Base-by-base conservation (phyloP, 2,888 invertebrate species). In the Hoplodrina blanda region DNA sequence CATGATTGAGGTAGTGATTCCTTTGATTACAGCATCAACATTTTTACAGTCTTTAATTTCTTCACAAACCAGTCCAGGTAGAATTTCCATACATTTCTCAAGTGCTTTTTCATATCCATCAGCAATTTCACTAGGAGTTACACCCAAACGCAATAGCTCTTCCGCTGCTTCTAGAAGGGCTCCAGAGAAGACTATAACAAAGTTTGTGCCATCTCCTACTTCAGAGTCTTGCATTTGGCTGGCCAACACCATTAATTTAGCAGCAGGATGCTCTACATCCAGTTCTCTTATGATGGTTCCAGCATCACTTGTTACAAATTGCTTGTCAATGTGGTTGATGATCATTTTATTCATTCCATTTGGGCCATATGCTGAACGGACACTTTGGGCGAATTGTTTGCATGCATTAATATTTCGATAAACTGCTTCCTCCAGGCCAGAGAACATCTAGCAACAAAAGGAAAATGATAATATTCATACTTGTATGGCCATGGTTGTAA, bases 281-380 rank as follows among this genome's bases (percentile, higher is more conserved):
- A 99, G 94, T 92, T 99, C 99, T 79, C 98, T 97, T 85, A 99
- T 98, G 77, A 99, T 99, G 0, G 99, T 99, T 0, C 99, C 99
- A 30, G 99, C 99, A 96, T 99, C 99, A 92, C 99, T 99, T 1
- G 99, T 99, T 5, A 99, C 98, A 96, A 99, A 99, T 85, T 99
- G 97, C 91, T 99, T 99, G 89, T 99, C 99, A 83, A 99, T 97
- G 91, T 99, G 99, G 95, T 99, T 99, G 73, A 99, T 99, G 30
- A 99, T 98, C 98, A 99, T 99, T 96, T 99, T 99, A 94, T 99
- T 99, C 98, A 98, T 98, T 84, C 99, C 99, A 96, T 99, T 99
- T 11, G 99, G 99, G 0, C 99, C 99, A 93, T 99, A 99, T 1
- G 99, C 98, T 30, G 99, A 98, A 80, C 98, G 97, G 33, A 99